A percentile compares a stretch with the other conserved stretches of the same genome.
Conservation (phyloP, 2,113 vertebrate species). For the Gavia stellata region DNA sequence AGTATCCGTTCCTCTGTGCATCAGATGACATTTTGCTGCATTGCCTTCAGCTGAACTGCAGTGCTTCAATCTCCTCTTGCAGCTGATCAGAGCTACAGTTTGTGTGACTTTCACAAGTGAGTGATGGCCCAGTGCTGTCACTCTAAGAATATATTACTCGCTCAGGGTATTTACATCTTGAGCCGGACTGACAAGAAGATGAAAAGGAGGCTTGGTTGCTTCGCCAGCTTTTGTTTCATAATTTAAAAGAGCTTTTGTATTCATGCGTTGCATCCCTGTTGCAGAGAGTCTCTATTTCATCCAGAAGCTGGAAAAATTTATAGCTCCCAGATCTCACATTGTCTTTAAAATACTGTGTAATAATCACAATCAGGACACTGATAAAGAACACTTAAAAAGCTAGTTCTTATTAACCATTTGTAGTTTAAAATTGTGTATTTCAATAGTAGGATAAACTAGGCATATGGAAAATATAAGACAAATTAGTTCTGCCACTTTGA, state of each 20-base stretch:
- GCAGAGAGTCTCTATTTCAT: neutral
- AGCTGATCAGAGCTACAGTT: neutral
- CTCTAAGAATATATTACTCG: neutral
- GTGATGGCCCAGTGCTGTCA: conserved; percentile 14
- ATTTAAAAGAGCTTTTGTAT: conserved; percentile 37
- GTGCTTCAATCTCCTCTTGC: neutral
- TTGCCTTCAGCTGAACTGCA: neutral
- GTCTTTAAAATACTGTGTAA: neutral
- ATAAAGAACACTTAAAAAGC: neutral
- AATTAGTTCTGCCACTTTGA: neutral
- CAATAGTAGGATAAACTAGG: neutral
- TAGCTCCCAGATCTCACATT: neutral
- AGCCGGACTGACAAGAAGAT: conserved; percentile 23
- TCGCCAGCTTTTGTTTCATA: conserved; percentile 34
- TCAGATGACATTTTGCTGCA: neutral
- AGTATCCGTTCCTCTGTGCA: neutral
- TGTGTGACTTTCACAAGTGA: conserved; percentile 11
- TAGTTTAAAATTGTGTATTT: neutral
- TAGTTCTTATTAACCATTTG: neutral
- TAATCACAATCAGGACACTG: neutral
- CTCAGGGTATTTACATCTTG: neutral
- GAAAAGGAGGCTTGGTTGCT: neutral
- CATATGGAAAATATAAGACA: neutral
- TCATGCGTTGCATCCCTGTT: neutral
- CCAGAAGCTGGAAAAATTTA: neutral